Evolutionary conservation across 2,797 vertebrate genomes (phyloP), one percentile per base, ranked within the genome.

Genomic region (Malurus splendens): DNA sequence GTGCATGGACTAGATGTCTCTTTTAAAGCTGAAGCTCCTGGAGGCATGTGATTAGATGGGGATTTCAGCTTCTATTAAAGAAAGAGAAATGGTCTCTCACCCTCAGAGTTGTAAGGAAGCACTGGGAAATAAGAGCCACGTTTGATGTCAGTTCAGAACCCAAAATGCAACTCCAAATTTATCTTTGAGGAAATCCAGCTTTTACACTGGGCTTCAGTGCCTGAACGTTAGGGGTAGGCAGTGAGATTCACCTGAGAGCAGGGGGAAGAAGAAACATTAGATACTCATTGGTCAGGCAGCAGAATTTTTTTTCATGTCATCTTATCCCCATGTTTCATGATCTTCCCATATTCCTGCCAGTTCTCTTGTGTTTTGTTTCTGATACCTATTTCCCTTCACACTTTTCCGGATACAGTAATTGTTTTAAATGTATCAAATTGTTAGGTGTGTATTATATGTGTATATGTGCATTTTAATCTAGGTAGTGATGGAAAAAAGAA

Each of bases 11-110:
- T 94, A 87, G 92, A 92, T 83, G 71, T 91, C 94, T 95, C 89
- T 95, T 82, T 95, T 93, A 93, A 90, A 90, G 85, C 93, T 89
- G 86, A 66, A 7, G 62, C 84, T 95, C 93, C 94, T 89, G 82
- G 79, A 91, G 90, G 93, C 90, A 87, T 94, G 90, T 94, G 94
- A 94, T 95, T 95, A 95, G 94, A 89, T 92, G 73, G 82, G 90
- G 87, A 94, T 92, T 89, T 95, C 84, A 92, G 79, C 92, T 89
- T 93, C 93, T 90, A 66, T 93, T 93, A 94, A 89, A 87, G 91
- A 89, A 91, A 93, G 91, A 94, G 84, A 93, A 95, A 94, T 94
- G 85, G 73, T 92, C 41, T 48, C 75, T 95, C 62, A 50, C 32
- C 64, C 56, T 92, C 42, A 23, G 41, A 38, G 79, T 64, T 92